Conservation (phyloP, 2,888 invertebrate genomes). For the Bugula neritina region DNA sequence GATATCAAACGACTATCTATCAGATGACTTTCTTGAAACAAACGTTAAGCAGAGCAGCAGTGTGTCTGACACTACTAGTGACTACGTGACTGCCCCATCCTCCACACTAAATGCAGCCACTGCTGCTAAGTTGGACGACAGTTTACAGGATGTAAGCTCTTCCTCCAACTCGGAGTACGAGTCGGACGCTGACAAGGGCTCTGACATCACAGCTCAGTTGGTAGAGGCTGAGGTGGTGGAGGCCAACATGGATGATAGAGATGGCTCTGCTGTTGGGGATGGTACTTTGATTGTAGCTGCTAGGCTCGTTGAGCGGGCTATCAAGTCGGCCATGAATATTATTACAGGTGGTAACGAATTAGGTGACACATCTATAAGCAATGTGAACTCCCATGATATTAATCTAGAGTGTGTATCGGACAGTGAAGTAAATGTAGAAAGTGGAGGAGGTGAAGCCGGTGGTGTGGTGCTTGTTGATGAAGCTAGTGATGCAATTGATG, state of each 20-base stretch:
- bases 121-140: not conserved
- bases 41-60: not conserved
- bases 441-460: not conserved
- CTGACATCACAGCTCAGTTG: not conserved
- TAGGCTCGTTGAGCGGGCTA: not conserved
- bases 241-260: too few species aligned
- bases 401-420: not conserved
- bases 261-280: not conserved
- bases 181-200: not conserved
- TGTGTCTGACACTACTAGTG: not conserved
- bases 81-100: not conserved
- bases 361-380: not conserved
- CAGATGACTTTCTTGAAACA: conserved; percentile 12
- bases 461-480: not conserved
- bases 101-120: not conserved
- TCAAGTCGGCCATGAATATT: not conserved
- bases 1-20: conserved; percentile 4
- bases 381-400: not conserved
- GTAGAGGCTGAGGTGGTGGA: not conserved
- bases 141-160: not conserved
- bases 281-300: not conserved
- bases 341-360: not conserved
- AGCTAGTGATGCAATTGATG: not conserved
- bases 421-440: not conserved
- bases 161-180: not conserved